These are phyloP conservation scores for Alosa alosa DNA, from an alignment of 2,113 vertebrate species.

Conservation along the genomic window DNA sequence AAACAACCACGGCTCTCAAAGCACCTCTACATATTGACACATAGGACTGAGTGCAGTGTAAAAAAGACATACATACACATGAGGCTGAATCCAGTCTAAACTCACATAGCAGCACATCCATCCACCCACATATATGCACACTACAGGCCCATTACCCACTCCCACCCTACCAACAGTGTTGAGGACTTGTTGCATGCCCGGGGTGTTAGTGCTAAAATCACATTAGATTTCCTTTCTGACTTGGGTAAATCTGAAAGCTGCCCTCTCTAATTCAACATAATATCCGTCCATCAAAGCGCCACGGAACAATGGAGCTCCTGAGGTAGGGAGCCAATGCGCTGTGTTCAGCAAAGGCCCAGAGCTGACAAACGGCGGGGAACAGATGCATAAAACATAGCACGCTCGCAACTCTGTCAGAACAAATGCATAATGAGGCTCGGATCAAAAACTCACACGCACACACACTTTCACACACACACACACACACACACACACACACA, in stretches of 20 bases:
- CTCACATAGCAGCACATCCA: too few relatives aligned
- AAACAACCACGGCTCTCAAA: too few relatives aligned
- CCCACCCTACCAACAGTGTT: not conserved
- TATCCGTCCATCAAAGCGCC: not conserved
- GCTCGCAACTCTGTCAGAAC: constrained; percentile 1
- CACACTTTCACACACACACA: not conserved
- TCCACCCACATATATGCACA: too few relatives aligned
- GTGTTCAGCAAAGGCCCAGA: not conserved
- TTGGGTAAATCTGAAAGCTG: constrained; percentile 6
- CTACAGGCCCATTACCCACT: not conserved
- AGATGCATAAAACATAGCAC: constrained; percentile 12
- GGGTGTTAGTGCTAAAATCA: not conserved
- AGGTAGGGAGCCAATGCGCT: not conserved
- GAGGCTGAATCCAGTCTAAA: too few relatives aligned
- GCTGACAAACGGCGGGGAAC: not conserved
- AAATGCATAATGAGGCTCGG: not conserved
- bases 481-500: not conserved
- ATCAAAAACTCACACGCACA: not conserved
- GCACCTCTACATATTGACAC: too few relatives aligned
- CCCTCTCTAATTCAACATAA: not conserved
- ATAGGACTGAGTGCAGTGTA: too few relatives aligned
- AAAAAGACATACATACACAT: too few relatives aligned
- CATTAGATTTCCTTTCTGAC: constrained; percentile 1
- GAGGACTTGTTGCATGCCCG: not conserved
- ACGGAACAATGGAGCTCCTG: not conserved